Percentiles rank a stretch among this genome's conserved stretches.
Conservation (phyloP, 2,888 invertebrate genomes). For the Gryllus longicercus region DNA sequence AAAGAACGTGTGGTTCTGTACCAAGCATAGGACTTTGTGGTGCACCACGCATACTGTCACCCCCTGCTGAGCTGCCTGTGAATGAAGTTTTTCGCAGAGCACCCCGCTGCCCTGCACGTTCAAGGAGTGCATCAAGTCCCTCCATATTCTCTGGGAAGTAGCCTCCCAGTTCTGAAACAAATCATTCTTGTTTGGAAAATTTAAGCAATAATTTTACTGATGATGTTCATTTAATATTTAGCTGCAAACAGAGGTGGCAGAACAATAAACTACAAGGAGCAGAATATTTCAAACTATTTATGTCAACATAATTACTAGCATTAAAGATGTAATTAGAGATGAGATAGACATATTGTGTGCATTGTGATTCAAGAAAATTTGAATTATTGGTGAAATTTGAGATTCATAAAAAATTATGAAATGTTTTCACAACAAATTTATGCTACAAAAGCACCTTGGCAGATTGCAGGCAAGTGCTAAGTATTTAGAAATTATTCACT, state of each 20-base stretch:
- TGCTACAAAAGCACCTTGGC: too few relatives aligned
- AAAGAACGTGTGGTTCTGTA: background rate
- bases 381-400: too few relatives aligned
- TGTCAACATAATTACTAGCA: too few relatives aligned
- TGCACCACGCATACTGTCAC: background rate
- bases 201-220: background rate
- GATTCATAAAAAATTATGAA: too few relatives aligned
- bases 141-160: constrained; percentile 35
- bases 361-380: too few relatives aligned
- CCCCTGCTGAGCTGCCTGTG: background rate
- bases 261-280: background rate
- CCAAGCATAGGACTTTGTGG: background rate
- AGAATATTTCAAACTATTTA: too few relatives aligned
- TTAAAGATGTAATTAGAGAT: too few relatives aligned
- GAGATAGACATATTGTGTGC: too few relatives aligned
- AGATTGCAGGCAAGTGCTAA: too few relatives aligned
- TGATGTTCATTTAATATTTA: background rate
- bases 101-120: constrained; percentile 31
- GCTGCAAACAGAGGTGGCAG: background rate
- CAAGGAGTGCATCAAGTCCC: constrained; percentile 36
- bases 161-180: constrained; percentile 34
- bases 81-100: constrained; percentile 24
- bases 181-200: constrained; percentile 3
- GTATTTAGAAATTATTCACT: too few relatives aligned
- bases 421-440: too few relatives aligned